These are phyloP conservation scores for Odocoileus virginianus DNA, from an alignment of 2,113 vertebrate genomes.

Conservation along the genomic window DNA sequence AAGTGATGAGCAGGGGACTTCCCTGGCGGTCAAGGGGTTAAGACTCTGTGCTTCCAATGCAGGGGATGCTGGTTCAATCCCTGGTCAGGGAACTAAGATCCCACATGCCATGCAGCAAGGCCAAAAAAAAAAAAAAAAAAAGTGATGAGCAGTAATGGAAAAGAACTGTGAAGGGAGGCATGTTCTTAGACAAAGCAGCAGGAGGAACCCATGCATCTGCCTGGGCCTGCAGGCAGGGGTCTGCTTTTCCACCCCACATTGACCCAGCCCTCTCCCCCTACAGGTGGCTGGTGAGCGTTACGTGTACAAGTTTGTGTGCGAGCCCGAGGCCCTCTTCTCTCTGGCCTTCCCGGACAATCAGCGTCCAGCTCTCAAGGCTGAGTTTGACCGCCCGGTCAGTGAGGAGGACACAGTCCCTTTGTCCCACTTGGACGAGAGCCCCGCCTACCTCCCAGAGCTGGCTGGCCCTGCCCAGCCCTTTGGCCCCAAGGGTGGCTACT, in stretches of 20 bases:
- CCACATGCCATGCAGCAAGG: too few species aligned
- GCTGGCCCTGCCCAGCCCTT: slow-evolving; percentile 87
- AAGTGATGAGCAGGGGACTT: not conserved
- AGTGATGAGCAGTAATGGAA: not conserved
- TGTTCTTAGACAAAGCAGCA: not conserved
- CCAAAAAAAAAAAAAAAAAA: not conserved
- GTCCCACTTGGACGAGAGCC: slow-evolving; percentile 91
- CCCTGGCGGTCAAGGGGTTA: too few species aligned
- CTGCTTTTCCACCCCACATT: not conserved
- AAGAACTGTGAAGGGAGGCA: not conserved
- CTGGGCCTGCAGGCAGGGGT: not conserved
- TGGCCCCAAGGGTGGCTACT: slow-evolving; percentile 90
- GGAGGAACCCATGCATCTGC: not conserved
- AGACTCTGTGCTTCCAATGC: too few species aligned
- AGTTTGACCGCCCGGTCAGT: slow-evolving; percentile 90
- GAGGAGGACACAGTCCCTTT: slow-evolving; percentile 97
- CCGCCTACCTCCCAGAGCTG: slow-evolving; percentile 84
- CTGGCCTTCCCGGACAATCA: slow-evolving; percentile 95
- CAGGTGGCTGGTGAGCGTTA: slow-evolving; percentile 99
- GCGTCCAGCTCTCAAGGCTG: slow-evolving; percentile 89
- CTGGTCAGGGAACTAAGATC: too few species aligned
- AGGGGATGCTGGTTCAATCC: too few species aligned
- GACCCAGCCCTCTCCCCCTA: fast-evolving
- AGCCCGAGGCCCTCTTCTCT: slow-evolving; percentile 95
- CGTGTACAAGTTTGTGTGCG: slow-evolving; percentile 98